A percentile compares a stretch with the other conserved stretches of the same genome.
Evolutionary conservation across 2,113 vertebrate genomes (phyloP).

Genomic region (Odontophorus gujanensis): DNA sequence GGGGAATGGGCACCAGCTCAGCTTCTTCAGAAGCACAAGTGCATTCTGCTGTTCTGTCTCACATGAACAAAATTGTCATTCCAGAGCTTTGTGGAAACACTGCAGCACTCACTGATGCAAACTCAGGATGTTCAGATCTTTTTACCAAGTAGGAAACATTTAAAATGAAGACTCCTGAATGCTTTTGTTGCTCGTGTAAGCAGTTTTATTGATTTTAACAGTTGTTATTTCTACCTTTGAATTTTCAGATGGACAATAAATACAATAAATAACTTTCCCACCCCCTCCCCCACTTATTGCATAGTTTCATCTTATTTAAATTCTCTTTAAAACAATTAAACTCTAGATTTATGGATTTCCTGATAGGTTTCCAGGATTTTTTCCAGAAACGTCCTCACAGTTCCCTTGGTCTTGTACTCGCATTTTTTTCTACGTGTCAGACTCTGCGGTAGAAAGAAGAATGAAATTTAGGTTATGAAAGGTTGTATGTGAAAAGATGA

Average conservation of each 20-base stretch:
- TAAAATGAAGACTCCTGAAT: not conserved
- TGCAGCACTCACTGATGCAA: not conserved
- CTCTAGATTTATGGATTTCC: not conserved
- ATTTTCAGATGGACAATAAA: slow-evolving; percentile 33
- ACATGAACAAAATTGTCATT: not conserved
- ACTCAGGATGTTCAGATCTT: not conserved
- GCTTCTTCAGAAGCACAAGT: not conserved
- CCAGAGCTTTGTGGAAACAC: not conserved
- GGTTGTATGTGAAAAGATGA: not conserved
- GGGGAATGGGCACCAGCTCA: not conserved
- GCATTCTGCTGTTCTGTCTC: not conserved
- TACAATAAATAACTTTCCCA: slow-evolving; percentile 65
- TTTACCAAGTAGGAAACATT: not conserved
- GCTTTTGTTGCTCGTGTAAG: not conserved
- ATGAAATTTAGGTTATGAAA: not conserved
- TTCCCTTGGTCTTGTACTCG: slow-evolving; percentile 15
- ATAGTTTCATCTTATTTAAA: not conserved
- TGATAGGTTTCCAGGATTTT: slow-evolving; percentile 35
- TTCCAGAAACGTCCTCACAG: slow-evolving; percentile 12
- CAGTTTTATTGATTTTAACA: slow-evolving; percentile 31
- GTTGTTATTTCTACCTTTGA: not conserved
- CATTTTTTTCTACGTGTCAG: not conserved
- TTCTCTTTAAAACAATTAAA: not conserved
- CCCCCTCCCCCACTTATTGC: not conserved
- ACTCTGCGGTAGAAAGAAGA: not conserved